Percentiles rank a stretch among this genome's conserved stretches.
Evolutionary conservation across 2,113 vertebrate genomes (phyloP).

Genomic region (Chrysochloris asiatica): DNA sequence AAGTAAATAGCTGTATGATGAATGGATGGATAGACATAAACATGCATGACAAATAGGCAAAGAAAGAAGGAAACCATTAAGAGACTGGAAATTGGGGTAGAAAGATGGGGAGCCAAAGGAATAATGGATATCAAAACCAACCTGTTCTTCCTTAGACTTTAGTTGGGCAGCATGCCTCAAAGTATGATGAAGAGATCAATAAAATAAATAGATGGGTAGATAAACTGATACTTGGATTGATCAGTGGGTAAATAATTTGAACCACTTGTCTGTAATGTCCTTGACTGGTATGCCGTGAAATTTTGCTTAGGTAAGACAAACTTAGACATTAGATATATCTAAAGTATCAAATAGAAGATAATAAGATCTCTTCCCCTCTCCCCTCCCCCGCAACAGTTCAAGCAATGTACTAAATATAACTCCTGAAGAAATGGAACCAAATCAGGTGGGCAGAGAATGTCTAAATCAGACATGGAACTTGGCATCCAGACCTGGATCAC

Average conservation of each 20-base stretch:
- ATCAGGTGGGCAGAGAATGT: constrained; percentile 70
- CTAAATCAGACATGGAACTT: constrained; percentile 65
- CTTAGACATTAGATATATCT: not conserved
- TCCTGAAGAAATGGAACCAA: constrained; percentile 75
- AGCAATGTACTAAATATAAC: constrained; percentile 62
- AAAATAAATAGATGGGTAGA: too few species aligned
- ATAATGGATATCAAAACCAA: not conserved
- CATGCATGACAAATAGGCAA: not conserved
- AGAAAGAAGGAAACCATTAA: not conserved
- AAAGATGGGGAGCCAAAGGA: not conserved
- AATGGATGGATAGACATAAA: not conserved
- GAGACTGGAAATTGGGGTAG: not conserved
- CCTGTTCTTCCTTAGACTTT: not conserved
- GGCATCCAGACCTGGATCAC: constrained; percentile 36
- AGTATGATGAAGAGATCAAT: not conserved
- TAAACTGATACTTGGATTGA: not conserved
- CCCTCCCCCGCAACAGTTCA: constrained; percentile 58
- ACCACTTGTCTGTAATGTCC: not conserved
- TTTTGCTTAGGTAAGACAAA: not conserved
- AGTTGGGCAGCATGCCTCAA: not conserved
- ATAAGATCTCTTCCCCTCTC: constrained; percentile 35
- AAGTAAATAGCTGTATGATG: too few species aligned
- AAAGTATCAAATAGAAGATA: not conserved
- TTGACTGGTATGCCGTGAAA: not conserved
- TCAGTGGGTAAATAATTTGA: not conserved